Conservation (phyloP, 2,113 vertebrate genomes). For the Megaleporinus macrocephalus region DNA sequence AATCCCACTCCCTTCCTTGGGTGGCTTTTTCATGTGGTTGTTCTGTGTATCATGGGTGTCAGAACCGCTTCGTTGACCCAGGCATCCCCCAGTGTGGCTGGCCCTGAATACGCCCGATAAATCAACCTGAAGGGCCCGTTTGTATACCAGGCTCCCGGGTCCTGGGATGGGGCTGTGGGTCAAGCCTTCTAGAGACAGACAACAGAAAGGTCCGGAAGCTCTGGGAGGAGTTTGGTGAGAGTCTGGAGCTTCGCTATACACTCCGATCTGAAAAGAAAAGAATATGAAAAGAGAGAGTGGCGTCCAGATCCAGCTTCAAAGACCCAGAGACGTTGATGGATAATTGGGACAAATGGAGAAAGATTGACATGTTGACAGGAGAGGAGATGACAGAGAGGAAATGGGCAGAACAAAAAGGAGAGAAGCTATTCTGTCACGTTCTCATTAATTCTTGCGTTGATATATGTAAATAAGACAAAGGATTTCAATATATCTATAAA, state of each 20-base stretch:
- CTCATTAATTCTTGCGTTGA: slow-evolving; percentile 10
- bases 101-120: slow-evolving; percentile 73
- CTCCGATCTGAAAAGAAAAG: slow-evolving; percentile 49
- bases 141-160: slow-evolving; percentile 72
- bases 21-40: slow-evolving; percentile 42
- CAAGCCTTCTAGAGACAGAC: slow-evolving; percentile 58
- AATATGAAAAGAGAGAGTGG: slow-evolving; percentile 44
- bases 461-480: background rate
- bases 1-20: slow-evolving; percentile 18
- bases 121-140: slow-evolving; percentile 79
- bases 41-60: slow-evolving; percentile 49
- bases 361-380: slow-evolving; percentile 16
- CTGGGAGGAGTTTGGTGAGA: slow-evolving; percentile 51
- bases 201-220: slow-evolving; percentile 60
- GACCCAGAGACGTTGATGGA: slow-evolving; percentile 21
- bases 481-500: background rate
- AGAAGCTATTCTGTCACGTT: slow-evolving; percentile 16
- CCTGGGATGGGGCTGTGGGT: slow-evolving; percentile 75
- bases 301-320: slow-evolving; percentile 41
- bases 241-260: slow-evolving; percentile 47
- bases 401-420: background rate
- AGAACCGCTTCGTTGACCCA: slow-evolving; percentile 60
- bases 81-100: slow-evolving; percentile 49
- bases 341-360: slow-evolving; percentile 25
- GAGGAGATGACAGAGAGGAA: background rate